phyloP scores from a whole-genome alignment of 2,797 vertebrate species.

The Paedocypris micromegethes region DNA sequence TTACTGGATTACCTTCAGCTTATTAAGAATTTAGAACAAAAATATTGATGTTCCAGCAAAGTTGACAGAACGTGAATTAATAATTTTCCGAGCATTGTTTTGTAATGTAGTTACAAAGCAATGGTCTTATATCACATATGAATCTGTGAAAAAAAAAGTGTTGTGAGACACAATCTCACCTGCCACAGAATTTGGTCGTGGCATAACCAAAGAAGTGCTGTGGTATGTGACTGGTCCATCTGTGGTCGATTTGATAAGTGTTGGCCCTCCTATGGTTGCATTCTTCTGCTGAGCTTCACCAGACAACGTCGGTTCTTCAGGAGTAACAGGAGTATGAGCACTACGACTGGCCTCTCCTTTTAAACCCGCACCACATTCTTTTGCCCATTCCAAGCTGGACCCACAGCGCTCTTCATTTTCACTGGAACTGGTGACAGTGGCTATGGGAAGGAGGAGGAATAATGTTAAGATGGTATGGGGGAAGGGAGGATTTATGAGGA shows the following conservation, averaged over 20 bases:
- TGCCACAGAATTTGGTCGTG: constrained; percentile 96
- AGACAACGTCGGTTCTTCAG: constrained; percentile 66
- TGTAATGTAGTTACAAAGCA: too few species aligned
- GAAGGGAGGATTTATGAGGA: background rate
- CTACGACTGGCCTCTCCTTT: constrained; percentile 64
- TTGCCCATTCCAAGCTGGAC: constrained; percentile 85
- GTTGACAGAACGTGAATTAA: too few species aligned
- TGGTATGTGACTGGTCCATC: constrained; percentile 52
- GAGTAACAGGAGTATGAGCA: constrained; percentile 69
- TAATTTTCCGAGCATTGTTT: too few species aligned
- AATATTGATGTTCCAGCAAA: too few species aligned
- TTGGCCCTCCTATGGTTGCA: constrained; percentile 60
- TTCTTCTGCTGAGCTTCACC: constrained; percentile 68
- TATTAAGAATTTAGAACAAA: too few species aligned
- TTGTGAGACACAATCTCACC: constrained; percentile 65
- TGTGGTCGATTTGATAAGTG: constrained; percentile 61
- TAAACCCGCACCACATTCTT: constrained; percentile 71
- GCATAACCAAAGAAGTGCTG: constrained; percentile 80
- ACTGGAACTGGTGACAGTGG: constrained; percentile 93
- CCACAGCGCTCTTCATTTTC: constrained; percentile 94
- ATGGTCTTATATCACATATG: background rate
- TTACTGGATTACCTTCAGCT: too few species aligned
- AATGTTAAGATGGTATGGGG: constrained; percentile 6
- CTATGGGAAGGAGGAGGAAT: constrained; percentile 57
- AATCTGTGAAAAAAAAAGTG: background rate